phyloP scores from a whole-genome alignment of 2,797 vertebrate genomes.

The Bradypodion pumilum region DNA sequence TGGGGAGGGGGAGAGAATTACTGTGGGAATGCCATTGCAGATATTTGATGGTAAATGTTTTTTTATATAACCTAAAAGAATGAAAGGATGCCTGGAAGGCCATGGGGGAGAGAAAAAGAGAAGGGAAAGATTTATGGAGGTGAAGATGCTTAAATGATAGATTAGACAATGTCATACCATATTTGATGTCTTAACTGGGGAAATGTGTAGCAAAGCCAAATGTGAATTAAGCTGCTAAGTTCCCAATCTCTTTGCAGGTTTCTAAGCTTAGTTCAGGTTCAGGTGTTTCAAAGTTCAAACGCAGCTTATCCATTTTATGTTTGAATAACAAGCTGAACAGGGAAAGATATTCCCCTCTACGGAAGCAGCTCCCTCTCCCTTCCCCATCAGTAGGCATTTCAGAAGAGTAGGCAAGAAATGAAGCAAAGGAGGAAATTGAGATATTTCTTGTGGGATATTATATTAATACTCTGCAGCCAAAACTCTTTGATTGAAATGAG shows the following conservation, averaged over 20 bases:
- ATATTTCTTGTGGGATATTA: neutral
- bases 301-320: conserved; percentile 49
- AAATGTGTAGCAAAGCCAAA: conserved; percentile 58
- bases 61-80: conserved; percentile 65
- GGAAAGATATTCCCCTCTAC: conserved; percentile 29
- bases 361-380: conserved; percentile 26
- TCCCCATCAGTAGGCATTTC: conserved; percentile 41
- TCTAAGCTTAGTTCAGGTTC: conserved; percentile 48
- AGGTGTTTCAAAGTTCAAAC: conserved; percentile 59
- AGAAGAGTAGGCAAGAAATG: conserved; percentile 13
- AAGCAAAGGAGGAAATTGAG: conserved; percentile 21
- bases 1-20: conserved; percentile 45
- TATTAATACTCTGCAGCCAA: neutral
- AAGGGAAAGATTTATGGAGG: conserved; percentile 28
- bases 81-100: conserved; percentile 47
- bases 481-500: neutral
- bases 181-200: conserved; percentile 68
- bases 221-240: conserved; percentile 52
- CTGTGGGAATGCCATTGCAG: conserved; percentile 62
- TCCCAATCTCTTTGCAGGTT: conserved; percentile 56
- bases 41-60: conserved; percentile 62
- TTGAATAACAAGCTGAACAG: conserved; percentile 49
- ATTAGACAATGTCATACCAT: conserved; percentile 55
- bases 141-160: conserved; percentile 64
- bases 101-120: neutral